These are phyloP conservation scores for Apis mellifera DNA, from an alignment of 1,140 invertebrate species.

Conservation along the genomic window Amel_HAv3.1 CM009932.2:11711501-11712000, in stretches of 20 bases:
- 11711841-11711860: background rate
- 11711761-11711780: constrained; percentile 3
- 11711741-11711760: constrained; percentile 1
- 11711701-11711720: too few species aligned
- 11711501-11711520: background rate
- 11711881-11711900: background rate
- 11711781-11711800: constrained; percentile 11
- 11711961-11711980: constrained; percentile 46
- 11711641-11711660: too few species aligned
- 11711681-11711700: too few species aligned
- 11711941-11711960: constrained; percentile 16
- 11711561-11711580: too few species aligned
- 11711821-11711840: background rate
- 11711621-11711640: too few species aligned
- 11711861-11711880: background rate
- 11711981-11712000: constrained; percentile 36
- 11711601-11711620: too few species aligned
- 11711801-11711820: constrained; percentile 3
- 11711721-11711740: constrained; percentile 25
- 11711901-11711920: too few species aligned
- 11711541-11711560: too few species aligned
- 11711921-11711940: constrained; percentile 43
- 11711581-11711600: too few species aligned
- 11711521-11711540: background rate
- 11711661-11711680: too few species aligned